Conservation (phyloP, 2,888 invertebrate species). For the Xylophagus ater region DNA sequence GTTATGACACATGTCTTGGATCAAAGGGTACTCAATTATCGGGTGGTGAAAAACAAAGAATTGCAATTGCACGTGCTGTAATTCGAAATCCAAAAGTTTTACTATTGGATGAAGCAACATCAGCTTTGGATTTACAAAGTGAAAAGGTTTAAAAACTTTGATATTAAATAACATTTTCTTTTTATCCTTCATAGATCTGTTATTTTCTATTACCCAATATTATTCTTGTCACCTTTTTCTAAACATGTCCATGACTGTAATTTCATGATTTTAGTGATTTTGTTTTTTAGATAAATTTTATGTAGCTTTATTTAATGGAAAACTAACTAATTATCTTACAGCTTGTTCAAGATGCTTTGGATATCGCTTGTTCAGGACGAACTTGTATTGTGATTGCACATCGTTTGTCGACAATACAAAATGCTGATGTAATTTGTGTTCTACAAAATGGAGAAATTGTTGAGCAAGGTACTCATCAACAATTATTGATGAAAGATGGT, state of each 20-base stretch:
- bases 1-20: constrained; percentile 62
- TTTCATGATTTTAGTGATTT: no score
- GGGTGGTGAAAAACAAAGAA: constrained; percentile 78
- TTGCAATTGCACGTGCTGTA: constrained; percentile 68
- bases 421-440: constrained; percentile 75
- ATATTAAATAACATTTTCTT: no score
- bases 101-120: constrained; percentile 64
- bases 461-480: constrained; percentile 64
- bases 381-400: constrained; percentile 83
- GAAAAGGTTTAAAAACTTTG: no score
- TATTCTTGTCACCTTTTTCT: no score
- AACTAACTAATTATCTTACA: constrained; percentile 13
- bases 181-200: no score
- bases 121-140: constrained; percentile 63
- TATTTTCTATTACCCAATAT: no score
- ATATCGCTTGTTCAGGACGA: constrained; percentile 65
- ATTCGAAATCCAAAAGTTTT: constrained; percentile 59
- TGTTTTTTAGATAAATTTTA: no score
- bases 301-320: background rate
- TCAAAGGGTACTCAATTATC: constrained; percentile 64
- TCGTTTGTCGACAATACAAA: constrained; percentile 68
- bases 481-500: constrained; percentile 53
- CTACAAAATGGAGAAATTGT: constrained; percentile 61
- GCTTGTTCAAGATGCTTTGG: constrained; percentile 73
- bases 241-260: no score